phyloP scores from a whole-genome alignment of 2,797 vertebrate genomes.

The Tadarida brasiliensis region DNA sequence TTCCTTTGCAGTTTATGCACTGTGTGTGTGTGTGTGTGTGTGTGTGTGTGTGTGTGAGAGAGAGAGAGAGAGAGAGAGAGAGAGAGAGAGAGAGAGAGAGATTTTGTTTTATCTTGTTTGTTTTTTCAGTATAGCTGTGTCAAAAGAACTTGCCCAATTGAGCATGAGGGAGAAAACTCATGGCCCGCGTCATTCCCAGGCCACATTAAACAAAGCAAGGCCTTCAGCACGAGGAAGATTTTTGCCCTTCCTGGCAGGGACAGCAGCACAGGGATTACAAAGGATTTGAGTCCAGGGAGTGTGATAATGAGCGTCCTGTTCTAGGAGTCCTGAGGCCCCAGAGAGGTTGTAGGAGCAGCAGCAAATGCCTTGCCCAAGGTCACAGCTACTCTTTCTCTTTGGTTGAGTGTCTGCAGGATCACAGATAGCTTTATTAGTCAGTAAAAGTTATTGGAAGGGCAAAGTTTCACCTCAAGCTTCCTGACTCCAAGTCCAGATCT shows the following conservation, averaged over 20 bases:
- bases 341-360: neutral
- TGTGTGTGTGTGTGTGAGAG: no score
- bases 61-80: no score
- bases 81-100: no score
- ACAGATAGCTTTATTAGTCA: neutral
- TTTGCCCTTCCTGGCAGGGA: slow-evolving; percentile 38
- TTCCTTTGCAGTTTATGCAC: neutral
- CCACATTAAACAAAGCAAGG: slow-evolving; percentile 63
- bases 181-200: neutral
- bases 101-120: neutral
- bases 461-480: neutral
- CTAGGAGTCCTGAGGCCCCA: neutral
- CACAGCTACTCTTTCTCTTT: neutral
- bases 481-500: neutral
- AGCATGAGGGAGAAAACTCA: neutral
- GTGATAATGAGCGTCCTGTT: neutral
- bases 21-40: neutral
- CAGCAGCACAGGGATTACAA: neutral
- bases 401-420: neutral
- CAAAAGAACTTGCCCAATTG: neutral
- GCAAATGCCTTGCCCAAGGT: neutral
- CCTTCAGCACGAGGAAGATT: neutral
- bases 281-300: neutral
- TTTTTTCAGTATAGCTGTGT: neutral
- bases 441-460: neutral